phyloP scores from a whole-genome alignment of 2,888 invertebrate species.

The Troides aeacus region DNA sequence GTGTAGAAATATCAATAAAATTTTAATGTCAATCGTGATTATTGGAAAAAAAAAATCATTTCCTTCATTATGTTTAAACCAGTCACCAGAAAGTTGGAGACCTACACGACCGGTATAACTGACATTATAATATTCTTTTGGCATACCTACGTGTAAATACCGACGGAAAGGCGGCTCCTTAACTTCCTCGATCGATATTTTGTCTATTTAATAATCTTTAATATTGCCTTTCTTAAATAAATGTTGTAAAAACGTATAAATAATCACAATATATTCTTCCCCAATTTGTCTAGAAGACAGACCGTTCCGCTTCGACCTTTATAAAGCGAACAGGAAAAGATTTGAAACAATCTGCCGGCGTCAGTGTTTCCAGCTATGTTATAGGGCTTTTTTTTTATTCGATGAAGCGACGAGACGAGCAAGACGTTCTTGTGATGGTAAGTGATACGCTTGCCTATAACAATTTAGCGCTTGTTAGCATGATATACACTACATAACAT shows the following conservation, averaged over 20 bases:
- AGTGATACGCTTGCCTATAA: too few species aligned
- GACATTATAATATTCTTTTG: slow-evolving; percentile 22
- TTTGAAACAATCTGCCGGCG: too few species aligned
- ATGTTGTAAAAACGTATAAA: background rate
- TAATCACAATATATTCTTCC: too few species aligned
- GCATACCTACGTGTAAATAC: slow-evolving; percentile 13
- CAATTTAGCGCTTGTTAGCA: too few species aligned
- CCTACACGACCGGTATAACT: slow-evolving; percentile 19
- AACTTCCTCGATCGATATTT: slow-evolving; percentile 5
- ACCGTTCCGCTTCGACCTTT: too few species aligned
- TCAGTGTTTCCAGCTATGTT: too few species aligned
- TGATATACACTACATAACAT: too few species aligned
- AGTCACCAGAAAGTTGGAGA: slow-evolving; percentile 9
- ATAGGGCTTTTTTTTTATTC: too few species aligned
- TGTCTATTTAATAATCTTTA: background rate
- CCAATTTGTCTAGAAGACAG: too few species aligned
- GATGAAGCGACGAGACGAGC: too few species aligned
- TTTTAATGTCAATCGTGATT: background rate
- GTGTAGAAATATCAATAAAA: background rate
- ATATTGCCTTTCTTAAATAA: background rate
- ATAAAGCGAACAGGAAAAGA: too few species aligned
- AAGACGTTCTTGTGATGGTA: too few species aligned
- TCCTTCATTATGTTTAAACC: slow-evolving; percentile 8
- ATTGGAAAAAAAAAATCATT: background rate
- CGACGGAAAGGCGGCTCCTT: slow-evolving; percentile 2